Evolutionary conservation across 2,888 invertebrate genomes (phyloP).

Genomic region (Polyommatus iphigenia): DNA sequence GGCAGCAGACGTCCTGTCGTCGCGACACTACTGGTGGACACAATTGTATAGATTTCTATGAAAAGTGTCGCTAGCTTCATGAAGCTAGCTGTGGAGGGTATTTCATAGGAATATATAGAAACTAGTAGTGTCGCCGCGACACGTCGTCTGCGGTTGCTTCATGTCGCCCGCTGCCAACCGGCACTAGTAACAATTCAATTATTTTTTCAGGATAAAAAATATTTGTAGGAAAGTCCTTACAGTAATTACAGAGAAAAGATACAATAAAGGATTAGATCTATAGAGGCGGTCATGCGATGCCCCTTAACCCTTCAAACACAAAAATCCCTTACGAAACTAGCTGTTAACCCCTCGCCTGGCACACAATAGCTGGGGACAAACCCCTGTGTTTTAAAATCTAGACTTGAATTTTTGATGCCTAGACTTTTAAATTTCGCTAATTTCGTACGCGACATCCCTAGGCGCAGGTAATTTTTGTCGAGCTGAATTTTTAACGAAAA

Average conservation of each 20-base stretch:
- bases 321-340: conserved; percentile 13
- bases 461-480: conserved; percentile 28
- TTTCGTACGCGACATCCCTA: conserved; percentile 31
- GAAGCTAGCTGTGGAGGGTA: too few relatives aligned
- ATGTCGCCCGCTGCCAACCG: too few relatives aligned
- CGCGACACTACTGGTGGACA: too few relatives aligned
- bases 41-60: too few relatives aligned
- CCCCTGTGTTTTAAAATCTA: conserved; percentile 16
- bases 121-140: too few relatives aligned
- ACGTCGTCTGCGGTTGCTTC: too few relatives aligned
- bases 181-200: too few relatives aligned
- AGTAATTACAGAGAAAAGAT: neutral
- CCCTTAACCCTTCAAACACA: conserved; percentile 15
- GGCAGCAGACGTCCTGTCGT: too few relatives aligned
- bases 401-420: conserved; percentile 23
- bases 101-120: too few relatives aligned
- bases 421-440: conserved; percentile 23
- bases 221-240: neutral
- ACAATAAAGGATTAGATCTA: neutral
- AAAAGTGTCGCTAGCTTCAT: too few relatives aligned
- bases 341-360: conserved; percentile 1
- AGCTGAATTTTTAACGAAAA: neutral
- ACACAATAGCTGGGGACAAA: neutral
- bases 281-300: neutral
- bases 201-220: too few relatives aligned